Percentiles rank a stretch among this genome's conserved stretches.
These are phyloP conservation scores for Syngnathus floridae DNA, from an alignment of 2,113 vertebrate species.

Conservation along the genomic window DNA sequence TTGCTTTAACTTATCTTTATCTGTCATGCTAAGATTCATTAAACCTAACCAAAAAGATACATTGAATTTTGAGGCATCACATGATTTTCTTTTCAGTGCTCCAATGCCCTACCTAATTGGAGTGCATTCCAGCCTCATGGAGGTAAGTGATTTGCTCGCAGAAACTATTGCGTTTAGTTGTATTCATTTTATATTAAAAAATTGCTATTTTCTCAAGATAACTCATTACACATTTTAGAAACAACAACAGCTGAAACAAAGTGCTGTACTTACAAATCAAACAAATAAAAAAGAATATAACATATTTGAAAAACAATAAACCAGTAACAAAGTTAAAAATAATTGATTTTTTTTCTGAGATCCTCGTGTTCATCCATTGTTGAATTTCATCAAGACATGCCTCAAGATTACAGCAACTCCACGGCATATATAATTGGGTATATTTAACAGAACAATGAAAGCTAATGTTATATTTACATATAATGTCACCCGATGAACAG, in stretches of 20 bases:
- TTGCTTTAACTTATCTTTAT: neutral
- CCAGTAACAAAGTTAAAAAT: neutral
- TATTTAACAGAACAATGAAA: too few species aligned
- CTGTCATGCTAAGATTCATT: neutral
- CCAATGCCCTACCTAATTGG: constrained; percentile 72
- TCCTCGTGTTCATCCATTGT: too few species aligned
- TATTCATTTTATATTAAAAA: neutral
- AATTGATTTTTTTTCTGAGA: neutral
- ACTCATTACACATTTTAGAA: neutral
- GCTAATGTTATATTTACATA: too few species aligned
- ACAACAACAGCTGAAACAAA: neutral
- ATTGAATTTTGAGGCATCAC: neutral
- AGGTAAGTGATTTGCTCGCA: constrained; percentile 38
- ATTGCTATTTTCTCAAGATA: neutral
- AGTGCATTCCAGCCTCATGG: constrained; percentile 69
- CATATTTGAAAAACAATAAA: neutral
- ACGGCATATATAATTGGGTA: too few species aligned
- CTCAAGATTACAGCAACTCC: too few species aligned
- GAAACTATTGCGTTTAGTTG: neutral
- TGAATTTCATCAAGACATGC: too few species aligned
- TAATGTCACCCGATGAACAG: too few species aligned
- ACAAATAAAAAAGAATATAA: neutral
- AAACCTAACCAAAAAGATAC: neutral
- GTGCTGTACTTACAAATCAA: neutral
- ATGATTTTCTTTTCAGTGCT: constrained; percentile 45